phyloP scores from a whole-genome alignment of 2,797 vertebrate genomes.

The Sebastes dallii region DNA sequence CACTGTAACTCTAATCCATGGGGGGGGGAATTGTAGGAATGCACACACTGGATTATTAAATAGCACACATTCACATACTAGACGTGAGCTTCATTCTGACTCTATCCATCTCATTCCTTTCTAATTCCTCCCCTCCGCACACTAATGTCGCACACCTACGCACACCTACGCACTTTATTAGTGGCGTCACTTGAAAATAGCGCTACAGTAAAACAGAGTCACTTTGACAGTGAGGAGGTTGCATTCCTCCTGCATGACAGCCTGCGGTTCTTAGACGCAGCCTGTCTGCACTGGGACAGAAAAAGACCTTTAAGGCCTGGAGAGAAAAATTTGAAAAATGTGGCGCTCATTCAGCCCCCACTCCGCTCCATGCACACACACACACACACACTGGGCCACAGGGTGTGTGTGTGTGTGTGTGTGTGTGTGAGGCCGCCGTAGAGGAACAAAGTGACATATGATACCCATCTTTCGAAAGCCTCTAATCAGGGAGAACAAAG shows the following conservation, averaged over 20 bases:
- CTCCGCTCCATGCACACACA: neutral
- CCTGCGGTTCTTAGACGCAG: slow-evolving; percentile 47
- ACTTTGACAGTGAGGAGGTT: slow-evolving; percentile 56
- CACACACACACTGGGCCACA: neutral
- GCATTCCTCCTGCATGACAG: slow-evolving; percentile 77
- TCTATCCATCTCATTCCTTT: neutral
- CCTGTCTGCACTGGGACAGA: slow-evolving; percentile 69
- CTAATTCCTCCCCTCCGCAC: neutral
- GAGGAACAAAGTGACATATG: slow-evolving; percentile 53
- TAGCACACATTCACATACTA: neutral
- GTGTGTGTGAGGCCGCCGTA: slow-evolving; percentile 14
- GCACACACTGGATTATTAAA: neutral
- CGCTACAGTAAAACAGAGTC: slow-evolving; percentile 25
- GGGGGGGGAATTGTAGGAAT: neutral
- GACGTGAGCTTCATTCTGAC: neutral
- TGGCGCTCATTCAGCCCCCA: slow-evolving; percentile 60
- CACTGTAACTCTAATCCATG: neutral
- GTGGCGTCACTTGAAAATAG: slow-evolving; percentile 21
- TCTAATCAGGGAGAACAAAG: slow-evolving; percentile 70
- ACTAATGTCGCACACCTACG: slow-evolving; percentile 6
- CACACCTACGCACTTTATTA: slow-evolving; percentile 29
- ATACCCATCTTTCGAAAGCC: slow-evolving; percentile 58
- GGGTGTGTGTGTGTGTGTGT: slow-evolving; percentile 26
- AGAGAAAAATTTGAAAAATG: slow-evolving; percentile 74
- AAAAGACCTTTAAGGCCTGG: slow-evolving; percentile 71